Base-by-base conservation (phyloP, 1,140 invertebrate genomes). In the Tetragnatha versicolor region DNA sequence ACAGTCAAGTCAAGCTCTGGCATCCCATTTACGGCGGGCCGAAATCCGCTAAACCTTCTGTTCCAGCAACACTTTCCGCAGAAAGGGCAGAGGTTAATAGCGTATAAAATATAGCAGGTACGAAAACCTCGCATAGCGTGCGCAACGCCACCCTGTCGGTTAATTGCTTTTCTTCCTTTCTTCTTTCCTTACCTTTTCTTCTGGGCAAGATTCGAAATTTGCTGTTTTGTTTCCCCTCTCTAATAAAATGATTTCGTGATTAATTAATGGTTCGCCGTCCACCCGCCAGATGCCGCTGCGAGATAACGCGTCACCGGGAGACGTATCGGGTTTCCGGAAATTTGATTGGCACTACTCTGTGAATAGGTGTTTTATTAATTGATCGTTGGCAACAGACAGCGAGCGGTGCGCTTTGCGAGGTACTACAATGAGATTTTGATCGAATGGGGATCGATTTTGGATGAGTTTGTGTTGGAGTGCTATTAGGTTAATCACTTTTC, bases 41-140 rank as follows among this genome's bases (percentile, higher is more conserved):
- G 27, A 10, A 14, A 10, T 60, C 25, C 14, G 22, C 10, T 14
- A 60, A 60, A 60, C 20, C 39, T 65, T 65, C 33, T 65, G 61
- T 68, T 47, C 45, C 17, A 33, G 14, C 55, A 61, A 42, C 45
- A 63, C 58, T 75, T 75, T 35, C 17, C 10, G 22, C 12, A 7
- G 42, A 39, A 63, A 63, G 72, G 35, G 47, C 72, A 61, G 20
- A 75, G 72, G 72, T 75, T 75, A 75, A 75, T 75, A 75, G 72
- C 55, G 58, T 63, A 75, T 75, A 63, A 75, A 75, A 75, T 75
- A 75, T 75, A 75, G 58, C 72, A 49, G 39, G 39, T 60, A 35
- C 33, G 6, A 42, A 55, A 55, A 55, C 14, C 29, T 61, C 45
- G n/a, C n/a, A 4, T 75, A 45, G 72, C 58, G 55, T 75, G 55